Evolutionary conservation across 2,113 vertebrate species (phyloP).

Genomic region (Uria lomvia): DNA sequence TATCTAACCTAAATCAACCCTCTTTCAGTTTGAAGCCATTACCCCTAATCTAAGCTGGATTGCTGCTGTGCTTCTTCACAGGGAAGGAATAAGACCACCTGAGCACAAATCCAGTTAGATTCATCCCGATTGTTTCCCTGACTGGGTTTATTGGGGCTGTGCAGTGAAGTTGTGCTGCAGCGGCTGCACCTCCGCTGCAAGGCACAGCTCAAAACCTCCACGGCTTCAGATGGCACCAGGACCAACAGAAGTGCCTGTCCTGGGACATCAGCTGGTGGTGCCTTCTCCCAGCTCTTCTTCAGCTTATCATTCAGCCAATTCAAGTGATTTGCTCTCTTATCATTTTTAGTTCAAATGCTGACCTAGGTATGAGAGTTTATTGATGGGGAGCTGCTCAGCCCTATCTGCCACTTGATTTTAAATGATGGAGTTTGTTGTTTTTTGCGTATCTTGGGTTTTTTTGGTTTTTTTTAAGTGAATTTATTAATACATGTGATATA

Average conservation of each 20-base stretch:
- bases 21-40: background rate
- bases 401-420: background rate
- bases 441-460: background rate
- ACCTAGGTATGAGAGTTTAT: background rate
- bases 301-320: background rate
- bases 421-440: background rate
- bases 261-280: background rate
- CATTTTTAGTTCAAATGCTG: background rate
- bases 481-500: background rate
- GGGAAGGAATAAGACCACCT: background rate
- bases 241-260: background rate
- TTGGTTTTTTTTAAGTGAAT: background rate
- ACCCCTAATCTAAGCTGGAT: background rate
- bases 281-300: background rate
- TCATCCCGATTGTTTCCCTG: rapidly evolving
- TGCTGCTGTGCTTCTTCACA: background rate
- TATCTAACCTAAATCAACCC: background rate
- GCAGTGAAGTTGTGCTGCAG: background rate
- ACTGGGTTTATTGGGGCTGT: background rate
- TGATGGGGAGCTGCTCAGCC: background rate
- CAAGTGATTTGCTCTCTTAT: background rate
- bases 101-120: background rate
- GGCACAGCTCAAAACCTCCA: background rate
- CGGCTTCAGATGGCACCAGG: background rate
- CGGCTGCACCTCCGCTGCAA: too few relatives aligned